Base-by-base conservation (phyloP, 2,797 vertebrate species). In the Crenuchus spilurus region DNA sequence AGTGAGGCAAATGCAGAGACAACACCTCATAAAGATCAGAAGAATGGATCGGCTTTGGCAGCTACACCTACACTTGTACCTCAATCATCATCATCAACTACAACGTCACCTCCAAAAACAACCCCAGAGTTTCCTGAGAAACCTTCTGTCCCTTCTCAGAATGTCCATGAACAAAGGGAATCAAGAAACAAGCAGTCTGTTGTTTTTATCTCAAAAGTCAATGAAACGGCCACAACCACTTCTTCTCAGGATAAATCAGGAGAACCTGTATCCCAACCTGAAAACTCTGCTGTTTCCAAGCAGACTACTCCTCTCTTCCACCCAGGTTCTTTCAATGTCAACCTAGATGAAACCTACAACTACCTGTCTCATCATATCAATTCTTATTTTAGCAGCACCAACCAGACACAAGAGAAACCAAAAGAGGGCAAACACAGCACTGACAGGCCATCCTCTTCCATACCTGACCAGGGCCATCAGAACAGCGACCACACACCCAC, bases 321-420 rank as follows among this genome's bases (percentile, higher is more conserved):
- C 72, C 80, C 94, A 20, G 93, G 91, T 83, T 87, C 80, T 70
- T 85, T 97, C 84, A 89, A 92, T 18, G 94, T 92, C 71, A 95
- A 86, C 85, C 91, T 97, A 87, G 96, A 94, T 85, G 95, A 97
- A 71, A 98, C 97, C 0, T 98, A 95, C 82, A 93, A 89, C 83
- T 95, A 94, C 13, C 72, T 99, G 77, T 91, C 97, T 57, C 91
- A 92, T 88, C 97, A 98, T 77, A 94, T 99, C 80, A 98, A 98
- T 83, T 88, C 89, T 24, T 99, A 99, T 79, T 99, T 98, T 83
- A 86, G 74, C 65, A 89, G 72, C 76, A 83, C 75, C 61, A 81
- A 80, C 77, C 90, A 84, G 69, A 88, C 93, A 88, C 88, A 92
- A 83, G 86, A 90, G 65, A 82, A 85, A 72, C 93, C 87, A 58